These are phyloP conservation scores for Myopa tessellatipennis DNA, from an alignment of 2,888 invertebrate genomes.

Conservation along the genomic window DNA sequence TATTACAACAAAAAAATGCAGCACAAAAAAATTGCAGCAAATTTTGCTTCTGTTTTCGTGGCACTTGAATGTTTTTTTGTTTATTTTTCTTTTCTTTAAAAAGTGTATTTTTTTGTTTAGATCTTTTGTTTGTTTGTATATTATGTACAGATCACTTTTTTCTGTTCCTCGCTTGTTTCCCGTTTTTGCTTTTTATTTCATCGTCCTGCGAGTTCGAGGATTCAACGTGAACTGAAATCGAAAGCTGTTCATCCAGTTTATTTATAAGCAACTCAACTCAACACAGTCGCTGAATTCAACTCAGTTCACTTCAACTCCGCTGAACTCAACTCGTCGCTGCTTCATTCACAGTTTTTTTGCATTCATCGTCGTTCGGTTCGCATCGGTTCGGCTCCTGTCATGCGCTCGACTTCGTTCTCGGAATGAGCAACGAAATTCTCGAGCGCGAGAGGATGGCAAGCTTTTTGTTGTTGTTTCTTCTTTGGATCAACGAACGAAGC, in stretches of 20 bases:
- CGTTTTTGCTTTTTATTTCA: neutral
- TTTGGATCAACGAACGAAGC: no score
- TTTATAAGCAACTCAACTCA: constrained; percentile 39
- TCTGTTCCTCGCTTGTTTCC: neutral
- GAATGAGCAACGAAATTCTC: no score
- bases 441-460: neutral
- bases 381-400: neutral
- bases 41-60: neutral
- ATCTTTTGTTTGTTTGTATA: constrained; percentile 18
- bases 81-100: neutral
- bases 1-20: no score
- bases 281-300: neutral
- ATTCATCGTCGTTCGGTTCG: neutral
- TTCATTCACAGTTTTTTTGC: neutral
- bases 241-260: constrained; percentile 44
- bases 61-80: constrained; percentile 3
- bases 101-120: neutral
- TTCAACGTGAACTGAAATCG: constrained; percentile 48
- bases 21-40: neutral
- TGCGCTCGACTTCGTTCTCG: neutral
- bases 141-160: neutral
- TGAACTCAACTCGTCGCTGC: no score
- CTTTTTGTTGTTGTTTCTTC: constrained; percentile 11
- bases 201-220: constrained; percentile 42
- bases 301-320: no score